A percentile compares a stretch with the other conserved stretches of the same genome.
These are phyloP conservation scores for Philantomba maxwellii DNA, from an alignment of 2,113 vertebrate genomes.

Conservation along the genomic window DNA sequence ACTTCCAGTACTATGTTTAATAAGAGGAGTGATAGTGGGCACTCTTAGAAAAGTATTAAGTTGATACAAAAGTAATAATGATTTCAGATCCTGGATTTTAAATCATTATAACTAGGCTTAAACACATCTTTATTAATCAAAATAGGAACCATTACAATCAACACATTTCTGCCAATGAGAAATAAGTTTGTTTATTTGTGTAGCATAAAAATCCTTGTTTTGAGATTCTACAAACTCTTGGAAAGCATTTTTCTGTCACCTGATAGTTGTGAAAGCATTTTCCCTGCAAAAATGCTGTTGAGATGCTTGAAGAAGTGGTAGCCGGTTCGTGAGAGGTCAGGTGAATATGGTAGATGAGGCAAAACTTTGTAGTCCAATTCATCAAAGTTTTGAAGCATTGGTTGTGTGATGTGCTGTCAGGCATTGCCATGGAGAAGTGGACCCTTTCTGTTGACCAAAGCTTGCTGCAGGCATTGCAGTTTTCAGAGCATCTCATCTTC, in stretches of 20 bases:
- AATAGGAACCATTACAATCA: not conserved
- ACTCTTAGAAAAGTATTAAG: not conserved
- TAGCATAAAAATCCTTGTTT: not conserved
- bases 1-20: not conserved
- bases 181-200: not conserved
- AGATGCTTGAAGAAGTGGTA: not conserved
- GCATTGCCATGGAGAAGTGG: not conserved
- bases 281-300: not conserved
- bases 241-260: not conserved
- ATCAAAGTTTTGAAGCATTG: not conserved
- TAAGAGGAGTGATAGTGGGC: not conserved
- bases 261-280: not conserved
- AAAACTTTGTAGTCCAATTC: not conserved
- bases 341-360: not conserved
- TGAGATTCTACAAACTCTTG: not conserved
- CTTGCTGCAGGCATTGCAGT: not conserved
- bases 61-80: not conserved
- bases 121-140: not conserved
- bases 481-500: not conserved
- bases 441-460: not conserved
- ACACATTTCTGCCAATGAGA: not conserved
- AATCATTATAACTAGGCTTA: not conserved
- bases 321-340: accelerated
- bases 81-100: not conserved
- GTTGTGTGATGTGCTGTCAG: accelerated